These are phyloP conservation scores for Cyclargus thomasi DNA, from an alignment of 1,140 invertebrate genomes.

Conservation along the genomic window DNA sequence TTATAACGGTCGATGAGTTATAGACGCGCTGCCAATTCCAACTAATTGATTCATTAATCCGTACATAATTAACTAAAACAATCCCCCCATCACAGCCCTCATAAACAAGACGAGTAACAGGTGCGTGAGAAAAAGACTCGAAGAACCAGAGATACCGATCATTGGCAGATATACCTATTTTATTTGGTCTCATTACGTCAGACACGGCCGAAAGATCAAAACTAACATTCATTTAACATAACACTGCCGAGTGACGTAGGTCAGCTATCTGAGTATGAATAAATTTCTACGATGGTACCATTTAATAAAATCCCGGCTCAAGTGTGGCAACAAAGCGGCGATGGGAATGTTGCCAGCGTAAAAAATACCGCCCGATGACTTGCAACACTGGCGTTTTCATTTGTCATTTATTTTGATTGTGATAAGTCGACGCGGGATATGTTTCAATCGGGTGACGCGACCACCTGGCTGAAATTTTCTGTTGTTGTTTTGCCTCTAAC, in stretches of 20 bases:
- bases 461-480: constrained; percentile 30
- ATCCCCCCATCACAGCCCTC: constrained; percentile 2
- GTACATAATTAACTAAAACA: constrained; percentile 10
- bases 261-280: too few species aligned
- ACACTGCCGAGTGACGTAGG: too few species aligned
- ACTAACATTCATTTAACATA: too few species aligned
- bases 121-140: constrained; percentile 48
- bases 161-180: too few species aligned
- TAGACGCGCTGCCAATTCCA: background rate
- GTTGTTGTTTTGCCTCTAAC: background rate
- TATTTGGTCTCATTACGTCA: too few species aligned
- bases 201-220: too few species aligned
- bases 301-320: constrained; percentile 59
- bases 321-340: constrained; percentile 56
- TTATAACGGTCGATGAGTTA: background rate
- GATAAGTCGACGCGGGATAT: constrained; percentile 69
- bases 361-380: constrained; percentile 65
- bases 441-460: constrained; percentile 52
- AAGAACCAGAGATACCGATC: too few species aligned
- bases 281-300: constrained; percentile 16
- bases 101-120: constrained; percentile 40
- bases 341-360: constrained; percentile 53
- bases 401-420: constrained; percentile 76
- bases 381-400: constrained; percentile 70
- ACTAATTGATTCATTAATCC: constrained; percentile 11